Conservation (phyloP, 2,113 vertebrate genomes). For the Ranitomeya imitator region DNA sequence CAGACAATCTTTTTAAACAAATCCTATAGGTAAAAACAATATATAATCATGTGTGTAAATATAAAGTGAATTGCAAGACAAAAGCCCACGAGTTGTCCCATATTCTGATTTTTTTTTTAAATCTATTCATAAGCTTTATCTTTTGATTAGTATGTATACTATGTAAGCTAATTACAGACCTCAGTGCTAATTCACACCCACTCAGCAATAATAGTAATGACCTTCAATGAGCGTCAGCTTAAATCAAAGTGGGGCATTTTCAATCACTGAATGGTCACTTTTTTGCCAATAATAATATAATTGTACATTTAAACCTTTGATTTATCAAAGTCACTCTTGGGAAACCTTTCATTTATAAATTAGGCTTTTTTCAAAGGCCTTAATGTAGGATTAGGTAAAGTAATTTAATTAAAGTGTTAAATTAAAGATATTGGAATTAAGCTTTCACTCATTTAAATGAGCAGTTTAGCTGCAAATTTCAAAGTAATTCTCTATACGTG, state of each 20-base stretch:
- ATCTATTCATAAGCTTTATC: slow-evolving; percentile 37
- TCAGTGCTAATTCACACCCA: slow-evolving; percentile 56
- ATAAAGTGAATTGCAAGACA: not conserved
- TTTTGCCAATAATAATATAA: slow-evolving; percentile 50
- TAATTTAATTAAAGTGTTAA: slow-evolving; percentile 57
- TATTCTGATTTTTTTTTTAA: slow-evolving; percentile 19
- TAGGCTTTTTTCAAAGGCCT: slow-evolving; percentile 53
- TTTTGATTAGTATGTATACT: slow-evolving; percentile 47
- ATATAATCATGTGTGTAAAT: not conserved
- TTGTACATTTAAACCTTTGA: slow-evolving; percentile 52
- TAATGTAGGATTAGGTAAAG: slow-evolving; percentile 52
- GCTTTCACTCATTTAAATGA: slow-evolving; percentile 53
- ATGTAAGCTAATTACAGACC: slow-evolving; percentile 54
- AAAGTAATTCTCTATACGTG: slow-evolving; percentile 59
- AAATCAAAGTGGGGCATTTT: slow-evolving; percentile 31
- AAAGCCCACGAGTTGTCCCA: not conserved
- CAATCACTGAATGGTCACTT: slow-evolving; percentile 48
- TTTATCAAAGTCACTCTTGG: slow-evolving; percentile 57
- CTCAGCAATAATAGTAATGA: slow-evolving; percentile 57
- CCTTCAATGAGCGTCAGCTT: slow-evolving; percentile 57
- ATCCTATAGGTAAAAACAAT: not conserved
- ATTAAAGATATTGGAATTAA: slow-evolving; percentile 41
- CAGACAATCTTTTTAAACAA: not conserved
- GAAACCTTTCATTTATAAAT: slow-evolving; percentile 55
- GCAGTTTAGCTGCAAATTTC: slow-evolving; percentile 52